A percentile compares a stretch with the other conserved stretches of the same genome.
These are phyloP conservation scores for Fulmarus glacialis DNA, from an alignment of 2,113 vertebrate species.

Conservation along the genomic window DNA sequence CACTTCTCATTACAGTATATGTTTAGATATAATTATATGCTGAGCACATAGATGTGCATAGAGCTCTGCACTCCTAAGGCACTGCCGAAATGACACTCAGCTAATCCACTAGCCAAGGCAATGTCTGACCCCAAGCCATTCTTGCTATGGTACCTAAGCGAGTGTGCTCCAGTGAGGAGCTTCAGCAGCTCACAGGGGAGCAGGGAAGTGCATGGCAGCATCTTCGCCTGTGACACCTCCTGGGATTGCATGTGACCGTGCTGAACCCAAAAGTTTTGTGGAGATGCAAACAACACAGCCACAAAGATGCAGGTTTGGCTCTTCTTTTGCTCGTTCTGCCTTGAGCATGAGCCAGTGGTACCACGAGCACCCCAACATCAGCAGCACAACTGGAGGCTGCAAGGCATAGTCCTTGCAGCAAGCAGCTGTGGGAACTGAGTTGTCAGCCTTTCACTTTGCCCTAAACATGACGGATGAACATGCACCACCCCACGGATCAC, in stretches of 20 bases:
- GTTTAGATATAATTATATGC: background rate
- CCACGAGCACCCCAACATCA: background rate
- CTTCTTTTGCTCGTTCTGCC: background rate
- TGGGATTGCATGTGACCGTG: background rate
- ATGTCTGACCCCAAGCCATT: background rate
- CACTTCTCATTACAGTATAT: background rate
- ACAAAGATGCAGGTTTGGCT: background rate
- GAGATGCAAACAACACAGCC: background rate
- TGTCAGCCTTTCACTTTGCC: background rate
- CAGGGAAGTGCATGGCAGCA: background rate
- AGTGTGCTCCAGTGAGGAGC: background rate
- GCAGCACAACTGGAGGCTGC: background rate
- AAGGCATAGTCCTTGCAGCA: background rate
- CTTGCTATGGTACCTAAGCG: accelerated
- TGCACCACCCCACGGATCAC: background rate
- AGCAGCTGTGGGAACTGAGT: background rate
- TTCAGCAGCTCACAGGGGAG: background rate
- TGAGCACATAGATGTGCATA: background rate
- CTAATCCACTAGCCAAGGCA: background rate
- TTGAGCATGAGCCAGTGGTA: background rate
- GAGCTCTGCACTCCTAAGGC: background rate
- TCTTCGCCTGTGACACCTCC: background rate
- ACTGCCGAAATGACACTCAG: background rate
- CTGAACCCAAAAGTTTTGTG: background rate
- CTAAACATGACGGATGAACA: background rate